Base-by-base conservation (phyloP, 2,113 vertebrate genomes). In the Mohoua ochrocephala region DNA sequence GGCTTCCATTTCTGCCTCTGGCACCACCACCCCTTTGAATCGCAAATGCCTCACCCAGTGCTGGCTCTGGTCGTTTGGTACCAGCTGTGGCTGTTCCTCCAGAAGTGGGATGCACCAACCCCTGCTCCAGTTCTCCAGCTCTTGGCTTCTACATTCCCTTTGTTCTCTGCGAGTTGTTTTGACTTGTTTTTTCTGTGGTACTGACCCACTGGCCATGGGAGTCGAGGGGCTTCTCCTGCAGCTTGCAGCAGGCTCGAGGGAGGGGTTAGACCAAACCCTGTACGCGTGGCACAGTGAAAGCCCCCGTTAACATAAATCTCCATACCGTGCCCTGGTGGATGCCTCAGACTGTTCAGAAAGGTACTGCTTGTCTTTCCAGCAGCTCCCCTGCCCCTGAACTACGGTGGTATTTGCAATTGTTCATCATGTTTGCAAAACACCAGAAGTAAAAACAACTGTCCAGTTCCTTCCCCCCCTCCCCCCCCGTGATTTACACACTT, bases 401-500 rank as follows among this genome's bases (percentile, higher is more conserved):
- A 4, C 22, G 7, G 39, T 27, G 64, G 5, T 24, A 27, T 74
- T 69, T 86, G 19, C 41, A 92, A 60, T 33, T 16, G 13, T 47
- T 78, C 0, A 0, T 33, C 2, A 2, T 60, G 47, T 78, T 84
- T 86, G 64, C 39, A 78, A 77, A 92, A 50, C 54, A 45, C 23
- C 16, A 0, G 28, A 17, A 75, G 16, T 75, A 47, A 63, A 95
- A 95, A 19, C 44, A 80, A 37, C 21, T 26, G 4, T 24, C 59
- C 33, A 8, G 1, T 9, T 65, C 4, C 13, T 31, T 4, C 2
- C 1, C 1, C 3, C 15, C 6, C 6, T 4, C 30, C 1, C 1
- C 3, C 15, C 6, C 6, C 3, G 27, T 4, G 13, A 35, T 82
- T 64, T 88, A 44, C 81, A 52, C 31, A 52, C 18, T 45, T 82